Evolutionary conservation across 1,140 invertebrate genomes (phyloP).

Genomic region (Calephelis virginiensis): DNA sequence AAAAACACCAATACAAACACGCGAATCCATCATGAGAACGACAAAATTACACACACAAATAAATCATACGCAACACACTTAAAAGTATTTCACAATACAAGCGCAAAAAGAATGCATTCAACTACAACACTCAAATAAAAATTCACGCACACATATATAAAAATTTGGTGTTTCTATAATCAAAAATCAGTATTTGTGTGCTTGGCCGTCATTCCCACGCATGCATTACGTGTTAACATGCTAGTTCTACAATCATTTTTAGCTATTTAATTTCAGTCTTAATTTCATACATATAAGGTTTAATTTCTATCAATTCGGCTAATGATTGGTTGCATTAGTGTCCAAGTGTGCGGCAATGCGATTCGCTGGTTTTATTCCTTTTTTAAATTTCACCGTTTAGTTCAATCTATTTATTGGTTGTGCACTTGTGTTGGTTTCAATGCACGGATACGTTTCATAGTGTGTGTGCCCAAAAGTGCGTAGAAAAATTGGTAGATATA

Average conservation of each 20-base stretch:
- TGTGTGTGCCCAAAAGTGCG: conserved; percentile 66
- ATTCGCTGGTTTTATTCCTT: conserved; percentile 76
- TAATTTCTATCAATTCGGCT: conserved; percentile 34
- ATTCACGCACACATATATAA: conserved; percentile 33
- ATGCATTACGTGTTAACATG: conserved; percentile 64
- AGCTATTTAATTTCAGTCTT: conserved; percentile 40
- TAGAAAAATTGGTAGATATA: conserved; percentile 74
- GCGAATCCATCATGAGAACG: conserved; percentile 70
- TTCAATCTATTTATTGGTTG: conserved; percentile 77
- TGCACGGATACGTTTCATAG: conserved; percentile 29
- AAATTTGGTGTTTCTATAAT: conserved; percentile 76
- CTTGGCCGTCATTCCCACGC: conserved; percentile 59
- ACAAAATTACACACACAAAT: conserved; percentile 57
- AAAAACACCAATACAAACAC: conserved; percentile 69
- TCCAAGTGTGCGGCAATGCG: conserved; percentile 60
- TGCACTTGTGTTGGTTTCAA: conserved; percentile 57
- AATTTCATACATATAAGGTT: conserved; percentile 24
- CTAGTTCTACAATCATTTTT: conserved; percentile 56
- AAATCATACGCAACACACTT: conserved; percentile 40
- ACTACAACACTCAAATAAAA: conserved; percentile 39
- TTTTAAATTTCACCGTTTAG: conserved; percentile 79
- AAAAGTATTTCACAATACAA: conserved; percentile 36
- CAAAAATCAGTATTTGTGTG: conserved; percentile 60
- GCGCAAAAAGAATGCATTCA: conserved; percentile 61
- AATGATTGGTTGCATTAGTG: conserved; percentile 73